Conservation (phyloP, 2,888 invertebrate genomes). For the Noctua comes region DNA sequence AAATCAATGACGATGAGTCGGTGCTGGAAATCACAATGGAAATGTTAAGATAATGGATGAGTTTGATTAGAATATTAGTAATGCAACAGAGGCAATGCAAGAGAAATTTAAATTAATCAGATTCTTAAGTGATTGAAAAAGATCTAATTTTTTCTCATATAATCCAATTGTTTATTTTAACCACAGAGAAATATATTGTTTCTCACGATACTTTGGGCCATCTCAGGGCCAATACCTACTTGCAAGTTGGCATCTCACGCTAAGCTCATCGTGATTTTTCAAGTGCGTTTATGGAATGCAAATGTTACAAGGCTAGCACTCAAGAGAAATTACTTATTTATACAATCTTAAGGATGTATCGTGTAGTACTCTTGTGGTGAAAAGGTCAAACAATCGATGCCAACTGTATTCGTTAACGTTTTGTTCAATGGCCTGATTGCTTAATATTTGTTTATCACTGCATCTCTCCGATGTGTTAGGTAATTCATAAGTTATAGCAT, state of each 20-base stretch:
- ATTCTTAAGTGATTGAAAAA: background rate
- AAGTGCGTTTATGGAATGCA: constrained; percentile 30
- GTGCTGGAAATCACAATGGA: background rate
- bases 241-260: background rate
- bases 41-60: background rate
- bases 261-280: constrained; percentile 25
- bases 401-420: constrained; percentile 29
- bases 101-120: too few species aligned
- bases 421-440: constrained; percentile 46
- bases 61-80: background rate
- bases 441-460: constrained; percentile 30
- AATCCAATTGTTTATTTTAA: background rate
- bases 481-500: constrained; percentile 37
- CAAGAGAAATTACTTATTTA: constrained; percentile 45
- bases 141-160: background rate
- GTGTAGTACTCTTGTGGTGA: constrained; percentile 35
- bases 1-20: constrained; percentile 3
- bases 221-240: constrained; percentile 15
- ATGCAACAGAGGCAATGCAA: background rate
- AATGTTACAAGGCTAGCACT: constrained; percentile 47
- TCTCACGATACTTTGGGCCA: constrained; percentile 5
- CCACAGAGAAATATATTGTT: constrained; percentile 1
- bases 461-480: constrained; percentile 23
- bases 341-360: constrained; percentile 44
- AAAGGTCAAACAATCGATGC: constrained; percentile 53